Evolutionary conservation across 2,888 invertebrate genomes (phyloP).

Genomic region (Leptopterna dolabrata): DNA sequence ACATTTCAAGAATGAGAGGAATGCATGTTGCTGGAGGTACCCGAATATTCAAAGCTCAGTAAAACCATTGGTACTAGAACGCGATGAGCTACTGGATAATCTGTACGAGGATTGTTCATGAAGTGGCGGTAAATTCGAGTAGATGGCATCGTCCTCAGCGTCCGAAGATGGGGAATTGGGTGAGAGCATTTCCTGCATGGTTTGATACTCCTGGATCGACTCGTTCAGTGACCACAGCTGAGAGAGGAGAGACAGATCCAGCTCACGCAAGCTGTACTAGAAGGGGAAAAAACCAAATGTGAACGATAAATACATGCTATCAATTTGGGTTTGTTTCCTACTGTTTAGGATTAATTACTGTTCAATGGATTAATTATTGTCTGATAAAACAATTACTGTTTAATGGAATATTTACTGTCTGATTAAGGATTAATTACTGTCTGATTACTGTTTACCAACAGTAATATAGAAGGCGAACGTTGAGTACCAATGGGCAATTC

Average conservation of each 20-base stretch:
- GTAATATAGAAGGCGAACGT: too few species aligned
- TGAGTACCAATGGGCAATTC: too few species aligned
- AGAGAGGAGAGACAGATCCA: conserved; percentile 88
- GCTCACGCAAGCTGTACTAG: conserved; percentile 87
- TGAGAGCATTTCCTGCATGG: conserved; percentile 70
- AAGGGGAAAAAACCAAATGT: background rate
- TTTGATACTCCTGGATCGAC: conserved; percentile 88
- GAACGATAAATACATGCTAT: too few species aligned
- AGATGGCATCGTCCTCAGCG: conserved; percentile 62
- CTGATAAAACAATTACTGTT: too few species aligned
- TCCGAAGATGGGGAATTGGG: conserved; percentile 63
- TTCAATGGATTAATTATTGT: too few species aligned
- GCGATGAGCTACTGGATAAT: conserved; percentile 61
- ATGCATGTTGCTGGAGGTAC: background rate
- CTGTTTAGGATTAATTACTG: too few species aligned
- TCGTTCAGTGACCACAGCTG: conserved; percentile 94
- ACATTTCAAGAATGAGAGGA: background rate
- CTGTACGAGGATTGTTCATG: conserved; percentile 58
- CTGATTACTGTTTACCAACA: too few species aligned
- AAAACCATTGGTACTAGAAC: conserved; percentile 61
- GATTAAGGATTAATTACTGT: too few species aligned
- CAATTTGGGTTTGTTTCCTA: too few species aligned
- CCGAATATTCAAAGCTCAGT: conserved; percentile 60
- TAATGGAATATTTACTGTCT: too few species aligned
- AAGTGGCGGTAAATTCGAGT: conserved; percentile 60